A percentile compares a stretch with the other conserved stretches of the same genome.
phyloP scores from a whole-genome alignment of 1,140 invertebrate genomes.

The Brachionus manjavacas region DNA sequence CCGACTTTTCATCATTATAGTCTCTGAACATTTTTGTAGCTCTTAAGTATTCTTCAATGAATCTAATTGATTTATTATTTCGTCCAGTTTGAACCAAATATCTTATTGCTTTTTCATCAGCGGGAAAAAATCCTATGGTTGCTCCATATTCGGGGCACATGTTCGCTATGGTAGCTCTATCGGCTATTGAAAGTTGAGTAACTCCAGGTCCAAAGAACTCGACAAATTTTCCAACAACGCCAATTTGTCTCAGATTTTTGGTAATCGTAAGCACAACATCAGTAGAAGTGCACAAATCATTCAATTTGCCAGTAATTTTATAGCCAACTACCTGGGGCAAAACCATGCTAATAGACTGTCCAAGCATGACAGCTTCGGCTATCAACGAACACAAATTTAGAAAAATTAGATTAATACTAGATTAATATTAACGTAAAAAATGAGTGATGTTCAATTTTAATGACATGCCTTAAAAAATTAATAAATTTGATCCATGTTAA shows the following conservation, averaged over 20 bases:
- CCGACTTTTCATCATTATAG: constrained; percentile 68
- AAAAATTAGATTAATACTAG: too few species aligned
- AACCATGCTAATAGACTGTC: constrained; percentile 92
- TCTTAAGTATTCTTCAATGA: constrained; percentile 77
- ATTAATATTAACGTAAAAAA: too few species aligned
- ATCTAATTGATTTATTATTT: constrained; percentile 70
- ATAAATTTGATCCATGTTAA: too few species aligned
- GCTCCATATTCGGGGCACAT: constrained; percentile 95
- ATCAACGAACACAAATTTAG: constrained; percentile 55
- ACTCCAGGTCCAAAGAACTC: constrained; percentile 96
- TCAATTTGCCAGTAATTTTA: constrained; percentile 73
- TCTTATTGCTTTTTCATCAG: constrained; percentile 75
- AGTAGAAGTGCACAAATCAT: constrained; percentile 83
- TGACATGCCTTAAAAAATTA: too few species aligned
- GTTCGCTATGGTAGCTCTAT: constrained; percentile 72
- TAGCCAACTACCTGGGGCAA: constrained; percentile 92
- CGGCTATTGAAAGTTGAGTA: constrained; percentile 80
- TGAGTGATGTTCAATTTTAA: too few species aligned
- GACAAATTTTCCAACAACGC: constrained; percentile 96
- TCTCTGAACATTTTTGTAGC: constrained; percentile 77
- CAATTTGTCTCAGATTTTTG: constrained; percentile 84
- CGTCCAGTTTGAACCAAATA: constrained; percentile 86
- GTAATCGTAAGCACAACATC: constrained; percentile 95
- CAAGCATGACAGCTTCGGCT: constrained; percentile 68
- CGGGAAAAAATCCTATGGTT: constrained; percentile 89